phyloP scores from a whole-genome alignment of 2,888 invertebrate genomes.

The Lasioglossum marginatum region DNA sequence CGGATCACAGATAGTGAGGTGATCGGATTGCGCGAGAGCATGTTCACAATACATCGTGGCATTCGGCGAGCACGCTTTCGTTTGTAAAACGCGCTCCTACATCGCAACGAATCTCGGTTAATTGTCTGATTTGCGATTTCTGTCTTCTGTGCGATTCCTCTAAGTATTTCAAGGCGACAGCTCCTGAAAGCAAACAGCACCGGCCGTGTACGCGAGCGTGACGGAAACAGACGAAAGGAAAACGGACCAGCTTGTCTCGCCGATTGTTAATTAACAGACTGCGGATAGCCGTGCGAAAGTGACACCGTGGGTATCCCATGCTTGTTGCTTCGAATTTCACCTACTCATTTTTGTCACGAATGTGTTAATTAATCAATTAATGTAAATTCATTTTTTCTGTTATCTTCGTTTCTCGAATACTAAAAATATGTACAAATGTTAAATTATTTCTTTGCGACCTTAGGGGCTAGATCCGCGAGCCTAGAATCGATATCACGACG shows the following conservation, averaged over 20 bases:
- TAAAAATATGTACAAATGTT: background rate
- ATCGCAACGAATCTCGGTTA: conserved; percentile 41
- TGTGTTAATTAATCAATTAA: no score
- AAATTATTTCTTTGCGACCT: background rate
- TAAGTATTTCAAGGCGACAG: conserved; percentile 85
- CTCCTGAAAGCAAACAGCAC: conserved; percentile 84
- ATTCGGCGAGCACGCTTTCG: conserved; percentile 17
- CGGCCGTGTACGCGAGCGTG: conserved; percentile 79
- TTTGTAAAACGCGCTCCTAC: conserved; percentile 20
- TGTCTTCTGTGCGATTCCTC: conserved; percentile 74
- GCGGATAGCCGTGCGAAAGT: background rate
- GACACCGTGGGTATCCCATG: no score
- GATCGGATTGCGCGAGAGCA: conserved; percentile 83
- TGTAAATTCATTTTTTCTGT: no score
- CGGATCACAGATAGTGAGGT: conserved; percentile 84
- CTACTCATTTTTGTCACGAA: background rate
- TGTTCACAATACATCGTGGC: conserved; percentile 65
- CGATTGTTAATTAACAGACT: background rate
- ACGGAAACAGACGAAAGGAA: conserved; percentile 50
- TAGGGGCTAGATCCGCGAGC: no score
- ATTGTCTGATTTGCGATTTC: conserved; percentile 52
- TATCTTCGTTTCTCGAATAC: background rate
- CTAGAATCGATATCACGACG: background rate
- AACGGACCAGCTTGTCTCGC: background rate
- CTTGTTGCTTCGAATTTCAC: background rate